phyloP scores from a whole-genome alignment of 2,113 vertebrate species.

The Stictonetta naevosa region DNA sequence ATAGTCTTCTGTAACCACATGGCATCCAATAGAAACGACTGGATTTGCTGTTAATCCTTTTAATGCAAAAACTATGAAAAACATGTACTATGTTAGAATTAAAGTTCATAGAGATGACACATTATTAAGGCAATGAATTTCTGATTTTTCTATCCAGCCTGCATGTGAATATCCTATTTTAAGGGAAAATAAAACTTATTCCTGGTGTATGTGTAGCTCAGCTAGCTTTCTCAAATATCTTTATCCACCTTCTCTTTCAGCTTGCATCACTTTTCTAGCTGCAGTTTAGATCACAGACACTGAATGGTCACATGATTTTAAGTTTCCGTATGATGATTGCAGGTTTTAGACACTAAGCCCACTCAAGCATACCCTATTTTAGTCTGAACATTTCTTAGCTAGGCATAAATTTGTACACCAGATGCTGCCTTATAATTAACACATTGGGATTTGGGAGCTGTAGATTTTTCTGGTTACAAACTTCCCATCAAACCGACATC shows the following conservation, averaged over 20 bases:
- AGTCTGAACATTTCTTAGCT: slow-evolving; percentile 78
- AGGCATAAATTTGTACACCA: slow-evolving; percentile 83
- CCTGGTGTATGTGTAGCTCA: not conserved
- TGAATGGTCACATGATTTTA: slow-evolving; percentile 49
- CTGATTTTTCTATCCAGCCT: not conserved
- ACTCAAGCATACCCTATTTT: slow-evolving; percentile 74
- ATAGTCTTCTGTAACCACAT: not conserved
- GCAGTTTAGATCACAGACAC: slow-evolving; percentile 43
- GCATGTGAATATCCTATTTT: not conserved
- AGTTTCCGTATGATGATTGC: slow-evolving; percentile 46
- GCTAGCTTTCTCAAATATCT: not conserved
- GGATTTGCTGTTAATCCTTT: not conserved
- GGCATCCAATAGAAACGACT: not conserved
- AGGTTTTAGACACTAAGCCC: slow-evolving; percentile 51
- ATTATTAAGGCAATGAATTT: not conserved
- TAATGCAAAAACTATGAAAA: not conserved
- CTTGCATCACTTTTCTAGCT: not conserved
- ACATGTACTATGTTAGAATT: not conserved
- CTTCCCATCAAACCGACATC: slow-evolving; percentile 81
- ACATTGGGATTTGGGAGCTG: slow-evolving; percentile 78
- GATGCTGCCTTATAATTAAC: slow-evolving; percentile 83
- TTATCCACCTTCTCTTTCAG: not conserved
- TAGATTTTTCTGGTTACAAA: slow-evolving; percentile 80
- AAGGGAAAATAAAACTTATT: not conserved
- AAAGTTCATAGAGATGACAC: not conserved